Evolutionary conservation across 2,888 invertebrate species (phyloP).

Genomic region (Ophonus ardosiacus): DNA sequence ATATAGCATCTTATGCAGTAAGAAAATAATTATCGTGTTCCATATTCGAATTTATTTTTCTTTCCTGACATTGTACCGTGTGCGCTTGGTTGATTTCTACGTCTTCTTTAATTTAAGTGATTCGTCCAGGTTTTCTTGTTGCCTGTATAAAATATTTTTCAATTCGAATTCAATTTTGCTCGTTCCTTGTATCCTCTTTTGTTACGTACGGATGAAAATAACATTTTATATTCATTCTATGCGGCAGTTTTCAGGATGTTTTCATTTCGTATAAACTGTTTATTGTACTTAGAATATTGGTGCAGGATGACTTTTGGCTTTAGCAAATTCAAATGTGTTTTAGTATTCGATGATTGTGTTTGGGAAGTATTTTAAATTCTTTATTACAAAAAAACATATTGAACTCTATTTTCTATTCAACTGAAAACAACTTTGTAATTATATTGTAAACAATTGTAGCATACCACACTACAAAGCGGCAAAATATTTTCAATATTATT

Average conservation of each 20-base stretch:
- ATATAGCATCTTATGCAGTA: neutral
- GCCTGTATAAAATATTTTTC: conserved; percentile 23
- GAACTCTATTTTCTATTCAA: no score
- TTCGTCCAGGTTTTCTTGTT: conserved; percentile 24
- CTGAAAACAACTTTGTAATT: no score
- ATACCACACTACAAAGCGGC: no score
- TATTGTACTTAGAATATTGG: neutral
- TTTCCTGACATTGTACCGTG: neutral
- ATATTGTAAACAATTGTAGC: no score
- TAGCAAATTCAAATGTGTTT: no score
- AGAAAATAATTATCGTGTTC: neutral
- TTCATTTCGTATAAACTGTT: neutral
- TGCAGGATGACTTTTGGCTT: no score
- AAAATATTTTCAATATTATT: no score
- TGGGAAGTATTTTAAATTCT: no score
- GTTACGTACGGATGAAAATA: conserved; percentile 3
- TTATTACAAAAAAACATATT: no score
- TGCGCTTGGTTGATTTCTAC: neutral
- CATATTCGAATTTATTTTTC: conserved; percentile 5
- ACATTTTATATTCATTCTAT: conserved; percentile 33
- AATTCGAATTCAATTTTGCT: conserved; percentile 44
- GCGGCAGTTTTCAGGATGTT: neutral
- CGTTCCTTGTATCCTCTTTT: conserved; percentile 48
- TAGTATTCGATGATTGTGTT: no score
- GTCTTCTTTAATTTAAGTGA: conserved; percentile 48